Evolutionary conservation across 2,888 invertebrate genomes (phyloP), one percentile per base, ranked within the genome.

Genomic region (Cheilosia soror): DNA sequence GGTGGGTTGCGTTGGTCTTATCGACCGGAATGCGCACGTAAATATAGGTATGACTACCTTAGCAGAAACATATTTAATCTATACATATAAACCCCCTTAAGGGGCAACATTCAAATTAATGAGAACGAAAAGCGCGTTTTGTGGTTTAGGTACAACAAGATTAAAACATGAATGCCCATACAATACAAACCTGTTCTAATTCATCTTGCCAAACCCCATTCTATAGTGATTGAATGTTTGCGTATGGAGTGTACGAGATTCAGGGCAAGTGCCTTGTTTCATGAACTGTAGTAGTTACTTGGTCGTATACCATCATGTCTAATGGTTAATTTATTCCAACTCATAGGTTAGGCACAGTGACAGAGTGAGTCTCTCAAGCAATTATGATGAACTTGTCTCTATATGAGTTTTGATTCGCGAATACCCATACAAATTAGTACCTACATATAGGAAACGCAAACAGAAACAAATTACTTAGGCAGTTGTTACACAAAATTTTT

Each of bases 261-360:
- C 65, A 75, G 69, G 69, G 68, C 53, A 78, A 62, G 62, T 84
- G 75, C 33, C 42, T 78, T 55, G 44, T 4, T 37, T 15, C 55
- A 57, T 84, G 79, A 80, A 79, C 65, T 65, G 69, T 73, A 79
- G 73, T 80, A 84, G 75, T 79, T 84, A 83, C 79, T 53, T 60
- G 49, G 33, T 79, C 75, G 65, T 42, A 69, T 65, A 55, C 65
- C 75, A 84, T 69, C 75, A 49, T 63, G 33, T 69, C 68, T 53
- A 57, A 57, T 68, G 51, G 51, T 55, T 71, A 80, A 84, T 76
- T 84, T 75, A 80, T 84, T 75, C 79, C 40, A 11, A 6, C 31
- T 42, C 31, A 33, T 7, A n/a, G 15, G 37, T 11, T 31, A 29
- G 15, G 42, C 31, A 42, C 27, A 49, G 49, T 37, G 20, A 60